phyloP scores from a whole-genome alignment of 2,888 invertebrate species.

The Drosophila subquinaria region DNA sequence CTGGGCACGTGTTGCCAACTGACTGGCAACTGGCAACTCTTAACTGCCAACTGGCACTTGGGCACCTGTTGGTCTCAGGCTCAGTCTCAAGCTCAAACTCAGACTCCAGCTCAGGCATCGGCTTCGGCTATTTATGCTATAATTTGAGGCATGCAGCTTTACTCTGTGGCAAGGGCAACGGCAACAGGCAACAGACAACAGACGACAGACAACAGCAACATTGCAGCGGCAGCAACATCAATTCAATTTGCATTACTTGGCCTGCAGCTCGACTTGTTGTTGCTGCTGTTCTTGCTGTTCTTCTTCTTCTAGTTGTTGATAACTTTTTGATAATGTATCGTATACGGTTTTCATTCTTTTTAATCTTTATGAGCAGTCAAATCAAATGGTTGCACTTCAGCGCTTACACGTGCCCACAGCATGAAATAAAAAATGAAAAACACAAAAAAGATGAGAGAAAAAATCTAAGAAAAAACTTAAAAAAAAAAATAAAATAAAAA shows the following conservation, averaged over 20 bases:
- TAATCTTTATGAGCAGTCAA: slow-evolving; percentile 42
- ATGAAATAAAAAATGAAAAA: slow-evolving; percentile 17
- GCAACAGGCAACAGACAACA: slow-evolving; percentile 3
- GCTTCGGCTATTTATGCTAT: slow-evolving; percentile 72
- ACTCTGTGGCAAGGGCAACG: slow-evolving; percentile 35
- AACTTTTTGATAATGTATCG: slow-evolving; percentile 50
- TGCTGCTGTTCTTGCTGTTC: neutral
- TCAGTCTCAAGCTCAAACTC: neutral
- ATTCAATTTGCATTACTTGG: slow-evolving; percentile 80
- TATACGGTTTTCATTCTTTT: slow-evolving; percentile 18
- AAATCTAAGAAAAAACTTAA: slow-evolving; percentile 12
- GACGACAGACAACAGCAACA: too few species aligned
- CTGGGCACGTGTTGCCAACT: slow-evolving; percentile 68
- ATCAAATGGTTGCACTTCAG: slow-evolving; percentile 49
- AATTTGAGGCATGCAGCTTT: slow-evolving; percentile 75
- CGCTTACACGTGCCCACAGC: slow-evolving; percentile 47
- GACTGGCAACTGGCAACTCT: slow-evolving; percentile 54
- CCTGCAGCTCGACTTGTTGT: slow-evolving; percentile 43
- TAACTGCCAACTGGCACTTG: slow-evolving; percentile 68
- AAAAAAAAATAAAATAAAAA: neutral
- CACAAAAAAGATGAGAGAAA: slow-evolving; percentile 16
- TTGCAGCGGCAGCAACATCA: slow-evolving; percentile 57
- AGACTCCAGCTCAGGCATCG: slow-evolving; percentile 10
- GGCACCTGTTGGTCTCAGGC: slow-evolving; percentile 65
- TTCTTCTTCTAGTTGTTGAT: slow-evolving; percentile 23